Evolutionary conservation across 1,140 invertebrate genomes (phyloP).

Genomic region (Trichonephila clavata): DNA sequence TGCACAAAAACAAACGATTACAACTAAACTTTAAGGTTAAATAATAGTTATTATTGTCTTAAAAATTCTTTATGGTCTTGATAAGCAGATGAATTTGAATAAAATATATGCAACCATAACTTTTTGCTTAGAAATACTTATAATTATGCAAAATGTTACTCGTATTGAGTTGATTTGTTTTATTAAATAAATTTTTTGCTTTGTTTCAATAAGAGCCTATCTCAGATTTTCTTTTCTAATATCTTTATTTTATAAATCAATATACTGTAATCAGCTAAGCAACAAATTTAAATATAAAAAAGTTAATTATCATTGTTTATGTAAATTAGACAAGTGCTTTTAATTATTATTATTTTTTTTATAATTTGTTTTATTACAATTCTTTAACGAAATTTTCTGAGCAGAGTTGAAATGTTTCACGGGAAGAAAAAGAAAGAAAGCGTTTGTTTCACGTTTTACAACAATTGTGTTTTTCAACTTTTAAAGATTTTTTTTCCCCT

Average conservation of each 20-base stretch:
- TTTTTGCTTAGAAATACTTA: no score
- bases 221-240: neutral
- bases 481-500: slow-evolving; percentile 43
- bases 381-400: slow-evolving; percentile 31
- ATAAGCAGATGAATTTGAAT: neutral
- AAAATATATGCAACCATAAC: neutral
- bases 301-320: neutral
- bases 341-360: neutral
- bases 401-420: neutral
- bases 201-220: neutral
- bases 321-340: slow-evolving; percentile 19
- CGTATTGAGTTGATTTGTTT: no score
- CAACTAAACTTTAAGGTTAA: neutral
- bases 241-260: neutral
- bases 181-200: no score
- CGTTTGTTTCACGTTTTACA: slow-evolving; percentile 28
- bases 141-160: no score
- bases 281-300: slow-evolving; percentile 5
- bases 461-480: slow-evolving; percentile 50
- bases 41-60: neutral
- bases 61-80: neutral
- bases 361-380: slow-evolving; percentile 36
- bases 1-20: no score
- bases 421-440: neutral
- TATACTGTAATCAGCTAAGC: neutral